Evolutionary conservation across 2,113 vertebrate species (phyloP).

Genomic region (Mustela lutreola): DNA sequence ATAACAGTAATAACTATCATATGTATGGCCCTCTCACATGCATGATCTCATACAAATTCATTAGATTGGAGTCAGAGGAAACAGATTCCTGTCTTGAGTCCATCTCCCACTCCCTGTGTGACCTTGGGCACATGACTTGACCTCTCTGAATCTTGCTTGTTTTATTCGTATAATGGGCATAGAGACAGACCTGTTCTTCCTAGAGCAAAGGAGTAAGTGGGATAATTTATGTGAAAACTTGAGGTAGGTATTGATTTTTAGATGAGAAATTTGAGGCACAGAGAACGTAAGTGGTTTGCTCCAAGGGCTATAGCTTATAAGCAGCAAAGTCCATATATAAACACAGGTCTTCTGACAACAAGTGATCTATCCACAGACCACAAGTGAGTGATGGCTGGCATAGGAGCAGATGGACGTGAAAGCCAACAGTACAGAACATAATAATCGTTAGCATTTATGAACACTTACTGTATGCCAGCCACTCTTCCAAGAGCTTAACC

Average conservation of each 20-base stretch:
- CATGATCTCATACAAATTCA: constrained; percentile 12
- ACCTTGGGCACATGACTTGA: background rate
- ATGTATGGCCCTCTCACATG: background rate
- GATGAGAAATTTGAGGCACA: constrained; percentile 71
- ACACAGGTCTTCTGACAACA: constrained; percentile 11
- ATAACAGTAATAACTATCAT: background rate
- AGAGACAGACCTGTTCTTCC: background rate
- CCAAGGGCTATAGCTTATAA: background rate
- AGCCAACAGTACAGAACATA: background rate
- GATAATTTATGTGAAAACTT: constrained; percentile 77
- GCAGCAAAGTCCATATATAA: background rate
- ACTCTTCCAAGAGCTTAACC: background rate
- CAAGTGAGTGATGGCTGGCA: background rate
- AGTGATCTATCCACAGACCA: background rate
- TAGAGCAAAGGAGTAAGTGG: background rate
- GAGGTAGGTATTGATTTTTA: constrained; percentile 72
- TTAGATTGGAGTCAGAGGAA: background rate
- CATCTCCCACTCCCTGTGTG: background rate
- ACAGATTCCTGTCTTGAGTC: background rate
- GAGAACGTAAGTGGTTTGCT: constrained; percentile 38
- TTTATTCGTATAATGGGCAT: background rate
- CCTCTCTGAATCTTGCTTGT: background rate
- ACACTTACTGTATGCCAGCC: background rate
- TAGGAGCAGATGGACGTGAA: background rate
- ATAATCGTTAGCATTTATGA: background rate